Base-by-base conservation (phyloP, 2,113 vertebrate species). In the Bufo gargarizans region DNA sequence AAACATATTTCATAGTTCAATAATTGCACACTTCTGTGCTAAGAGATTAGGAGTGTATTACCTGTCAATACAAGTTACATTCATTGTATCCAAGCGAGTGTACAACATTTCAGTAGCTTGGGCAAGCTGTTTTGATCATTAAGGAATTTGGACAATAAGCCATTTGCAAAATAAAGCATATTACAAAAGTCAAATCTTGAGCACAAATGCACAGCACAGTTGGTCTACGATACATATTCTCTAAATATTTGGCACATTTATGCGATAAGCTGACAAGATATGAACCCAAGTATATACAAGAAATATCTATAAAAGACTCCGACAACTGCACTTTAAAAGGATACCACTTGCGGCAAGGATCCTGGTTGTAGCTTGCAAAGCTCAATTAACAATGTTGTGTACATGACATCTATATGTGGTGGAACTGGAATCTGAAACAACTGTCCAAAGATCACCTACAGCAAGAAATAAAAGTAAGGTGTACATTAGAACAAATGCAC, bases 81-180 rank as follows among this genome's bases (percentile, higher is more conserved):
- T 99, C 98, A 99, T 99, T 0, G 96, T 97, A 92, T 99, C 98
- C 94, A 99, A 94, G 74, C 97, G 96, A 97, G 97, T 98, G 90
- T 99, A 99, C 53, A 99, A 92, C 98, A 99, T 99, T 94, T 99
- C 98, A 59, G 98, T 98, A 79, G 97, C 97, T 94, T 99, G 98
- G 1, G 98, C 98, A 90, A 99, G 94, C 98, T 99, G 77, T 14
- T 82, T 76, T 88, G 90, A 87, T 19, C 65, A 16, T 95, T 96
- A 97, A 97, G 94, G 94, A 91, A 53, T 8, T 53, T 47, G 1
- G 20, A 47, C 4, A 8, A 6, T 59, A 11, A 59, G 6, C 6
- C 13, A 59, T 53, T n/a, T 49, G 14, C 0, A 77, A 49, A 77
- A 55, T 55, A 55, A 55, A 55, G 53, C 53, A 55, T 55, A 55